Conservation (phyloP, 1,140 invertebrate genomes). For the Penaeus indicus region DNA sequence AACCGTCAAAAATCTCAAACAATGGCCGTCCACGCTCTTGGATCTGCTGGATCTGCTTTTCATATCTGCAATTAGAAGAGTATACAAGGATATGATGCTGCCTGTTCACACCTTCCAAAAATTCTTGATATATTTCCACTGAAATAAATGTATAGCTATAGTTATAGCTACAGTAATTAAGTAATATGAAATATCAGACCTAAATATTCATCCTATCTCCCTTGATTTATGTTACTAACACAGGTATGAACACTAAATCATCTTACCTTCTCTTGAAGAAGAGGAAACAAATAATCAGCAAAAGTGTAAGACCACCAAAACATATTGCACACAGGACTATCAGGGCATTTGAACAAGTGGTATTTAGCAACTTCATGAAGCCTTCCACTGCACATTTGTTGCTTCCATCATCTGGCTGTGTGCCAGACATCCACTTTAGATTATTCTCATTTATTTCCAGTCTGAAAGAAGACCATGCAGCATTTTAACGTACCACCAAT, state of each 20-base stretch:
- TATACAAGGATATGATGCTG: not conserved
- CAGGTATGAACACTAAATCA: not conserved
- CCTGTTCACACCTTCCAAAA: too few species aligned
- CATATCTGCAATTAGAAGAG: slow-evolving; percentile 52
- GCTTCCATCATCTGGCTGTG: slow-evolving; percentile 80
- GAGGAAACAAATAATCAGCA: slow-evolving; percentile 57
- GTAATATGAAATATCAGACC: too few species aligned
- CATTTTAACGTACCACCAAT: too few species aligned
- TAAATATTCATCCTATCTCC: too few species aligned
- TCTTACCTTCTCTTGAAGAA: slow-evolving; percentile 55
- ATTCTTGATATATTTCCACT: too few species aligned
- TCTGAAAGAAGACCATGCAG: slow-evolving; percentile 57
- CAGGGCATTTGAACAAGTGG: slow-evolving; percentile 81
- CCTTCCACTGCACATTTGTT: slow-evolving; percentile 77
- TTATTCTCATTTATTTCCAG: slow-evolving; percentile 73
- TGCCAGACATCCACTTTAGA: slow-evolving; percentile 77
- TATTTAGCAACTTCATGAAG: slow-evolving; percentile 77
- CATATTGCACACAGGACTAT: slow-evolving; percentile 79
- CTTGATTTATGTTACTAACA: too few species aligned
- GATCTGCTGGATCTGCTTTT: slow-evolving; percentile 59
- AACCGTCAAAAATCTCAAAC: slow-evolving; percentile 78
- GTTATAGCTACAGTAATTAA: too few species aligned
- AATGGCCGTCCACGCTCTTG: slow-evolving; percentile 59
- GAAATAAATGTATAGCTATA: too few species aligned
- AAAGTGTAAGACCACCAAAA: slow-evolving; percentile 70